Evolutionary conservation across 2,888 invertebrate species (phyloP).

Genomic region (Myopa testacea): DNA sequence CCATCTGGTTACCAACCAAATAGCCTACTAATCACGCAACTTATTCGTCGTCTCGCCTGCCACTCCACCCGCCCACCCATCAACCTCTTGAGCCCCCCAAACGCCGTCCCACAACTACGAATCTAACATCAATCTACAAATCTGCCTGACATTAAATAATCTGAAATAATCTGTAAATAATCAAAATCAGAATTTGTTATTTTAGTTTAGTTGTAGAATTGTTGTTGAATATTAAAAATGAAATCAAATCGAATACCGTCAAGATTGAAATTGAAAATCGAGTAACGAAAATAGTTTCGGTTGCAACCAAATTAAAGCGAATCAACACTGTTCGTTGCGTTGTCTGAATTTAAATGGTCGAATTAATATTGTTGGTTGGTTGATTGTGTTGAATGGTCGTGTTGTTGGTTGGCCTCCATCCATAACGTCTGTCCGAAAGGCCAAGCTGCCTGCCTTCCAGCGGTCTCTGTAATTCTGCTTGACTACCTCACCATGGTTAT

Average conservation of each 20-base stretch:
- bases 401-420: background rate
- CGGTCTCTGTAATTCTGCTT: background rate
- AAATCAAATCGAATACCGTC: background rate
- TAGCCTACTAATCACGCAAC: too few relatives aligned
- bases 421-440: background rate
- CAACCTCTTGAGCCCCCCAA: background rate
- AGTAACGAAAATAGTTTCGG: slow-evolving; percentile 11
- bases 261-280: slow-evolving; percentile 22
- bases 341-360: slow-evolving; percentile 23
- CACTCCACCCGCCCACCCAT: background rate
- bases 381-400: background rate
- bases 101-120: background rate
- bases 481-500: background rate
- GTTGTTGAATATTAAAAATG: slow-evolving; percentile 14
- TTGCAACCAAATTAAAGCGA: slow-evolving; percentile 13
- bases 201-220: slow-evolving; percentile 7
- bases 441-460: background rate
- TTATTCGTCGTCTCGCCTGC: background rate
- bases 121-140: background rate
- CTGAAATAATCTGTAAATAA: background rate
- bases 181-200: slow-evolving; percentile 14
- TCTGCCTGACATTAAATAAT: too few relatives aligned
- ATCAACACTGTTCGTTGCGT: slow-evolving; percentile 3
- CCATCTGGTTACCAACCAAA: background rate
- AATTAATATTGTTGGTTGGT: background rate